These are phyloP conservation scores for Stenichneumon culpator DNA, from an alignment of 2,888 invertebrate genomes.

Conservation along the genomic window DNA sequence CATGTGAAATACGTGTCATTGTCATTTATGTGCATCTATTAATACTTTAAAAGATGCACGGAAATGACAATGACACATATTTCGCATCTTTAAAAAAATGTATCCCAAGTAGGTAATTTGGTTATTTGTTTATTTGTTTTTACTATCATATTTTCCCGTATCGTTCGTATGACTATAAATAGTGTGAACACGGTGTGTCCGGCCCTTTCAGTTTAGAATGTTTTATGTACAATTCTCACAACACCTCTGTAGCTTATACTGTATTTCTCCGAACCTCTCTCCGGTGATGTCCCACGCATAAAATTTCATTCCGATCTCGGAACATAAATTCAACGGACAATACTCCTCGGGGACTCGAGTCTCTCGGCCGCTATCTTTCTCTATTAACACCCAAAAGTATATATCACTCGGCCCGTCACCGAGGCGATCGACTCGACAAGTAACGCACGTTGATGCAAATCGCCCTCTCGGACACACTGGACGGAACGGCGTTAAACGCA, in stretches of 20 bases:
- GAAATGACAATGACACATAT: no score
- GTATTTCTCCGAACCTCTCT: slow-evolving; percentile 8
- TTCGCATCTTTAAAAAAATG: no score
- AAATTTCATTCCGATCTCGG: slow-evolving; percentile 47
- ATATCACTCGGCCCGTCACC: slow-evolving; percentile 36
- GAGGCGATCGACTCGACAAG: slow-evolving; percentile 45
- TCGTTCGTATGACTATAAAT: not conserved
- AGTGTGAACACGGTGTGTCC: not conserved
- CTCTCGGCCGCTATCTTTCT: slow-evolving; percentile 40
- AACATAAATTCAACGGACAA: slow-evolving; percentile 55
- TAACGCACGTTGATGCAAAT: slow-evolving; percentile 52
- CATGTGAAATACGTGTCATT: no score
- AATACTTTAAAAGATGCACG: no score
- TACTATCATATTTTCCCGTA: slow-evolving; percentile 7
- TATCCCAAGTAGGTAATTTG: no score
- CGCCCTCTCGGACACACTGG: slow-evolving; percentile 17
- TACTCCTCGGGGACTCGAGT: slow-evolving; percentile 13
- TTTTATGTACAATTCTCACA: slow-evolving; percentile 10
- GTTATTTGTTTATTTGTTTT: not conserved
- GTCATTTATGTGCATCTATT: no score
- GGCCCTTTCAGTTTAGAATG: slow-evolving; percentile 34
- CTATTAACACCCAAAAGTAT: slow-evolving; percentile 48
- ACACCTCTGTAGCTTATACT: not conserved
- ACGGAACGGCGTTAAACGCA: slow-evolving; percentile 40
- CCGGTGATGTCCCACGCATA: slow-evolving; percentile 50